phyloP scores from a whole-genome alignment of 2,113 vertebrate species.

The Rhinoderma darwinii region DNA sequence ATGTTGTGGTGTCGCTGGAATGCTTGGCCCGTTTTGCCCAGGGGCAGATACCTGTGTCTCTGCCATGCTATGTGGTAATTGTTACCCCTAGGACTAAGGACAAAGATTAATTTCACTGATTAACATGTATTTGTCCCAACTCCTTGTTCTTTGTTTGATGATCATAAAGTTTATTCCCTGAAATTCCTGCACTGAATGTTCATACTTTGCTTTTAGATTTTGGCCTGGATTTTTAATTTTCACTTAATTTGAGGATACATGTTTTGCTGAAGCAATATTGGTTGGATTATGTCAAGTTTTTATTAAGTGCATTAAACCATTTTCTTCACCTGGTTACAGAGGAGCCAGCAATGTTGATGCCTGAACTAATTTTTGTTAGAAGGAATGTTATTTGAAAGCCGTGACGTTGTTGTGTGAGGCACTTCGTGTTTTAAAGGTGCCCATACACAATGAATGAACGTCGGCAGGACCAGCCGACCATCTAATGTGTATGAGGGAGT shows the following conservation, averaged over 20 bases:
- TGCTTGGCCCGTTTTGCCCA: conserved; percentile 15
- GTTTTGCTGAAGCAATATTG: background rate
- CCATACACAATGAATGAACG: no score
- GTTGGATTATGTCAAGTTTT: background rate
- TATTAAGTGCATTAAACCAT: background rate
- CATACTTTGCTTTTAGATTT: background rate
- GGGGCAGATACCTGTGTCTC: conserved; percentile 34
- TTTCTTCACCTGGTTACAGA: background rate
- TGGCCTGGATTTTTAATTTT: background rate
- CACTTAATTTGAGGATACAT: background rate
- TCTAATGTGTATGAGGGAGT: no score
- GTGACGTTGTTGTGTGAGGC: no score
- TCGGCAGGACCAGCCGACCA: no score
- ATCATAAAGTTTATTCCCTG: background rate
- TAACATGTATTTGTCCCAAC: conserved; percentile 24
- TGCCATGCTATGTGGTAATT: conserved; percentile 32
- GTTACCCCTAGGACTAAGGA: conserved; percentile 29
- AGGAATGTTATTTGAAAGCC: no score
- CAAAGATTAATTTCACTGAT: conserved; percentile 45
- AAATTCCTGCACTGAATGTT: background rate
- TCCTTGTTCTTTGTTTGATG: conserved; percentile 27
- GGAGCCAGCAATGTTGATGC: background rate
- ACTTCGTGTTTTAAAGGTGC: no score
- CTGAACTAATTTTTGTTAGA: no score
- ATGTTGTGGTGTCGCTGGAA: conserved; percentile 41